Percentiles rank a stretch among this genome's conserved stretches.
Conservation (phyloP, 1,140 invertebrate genomes). For the Scaptodrosophila lebanonensis region DNA sequence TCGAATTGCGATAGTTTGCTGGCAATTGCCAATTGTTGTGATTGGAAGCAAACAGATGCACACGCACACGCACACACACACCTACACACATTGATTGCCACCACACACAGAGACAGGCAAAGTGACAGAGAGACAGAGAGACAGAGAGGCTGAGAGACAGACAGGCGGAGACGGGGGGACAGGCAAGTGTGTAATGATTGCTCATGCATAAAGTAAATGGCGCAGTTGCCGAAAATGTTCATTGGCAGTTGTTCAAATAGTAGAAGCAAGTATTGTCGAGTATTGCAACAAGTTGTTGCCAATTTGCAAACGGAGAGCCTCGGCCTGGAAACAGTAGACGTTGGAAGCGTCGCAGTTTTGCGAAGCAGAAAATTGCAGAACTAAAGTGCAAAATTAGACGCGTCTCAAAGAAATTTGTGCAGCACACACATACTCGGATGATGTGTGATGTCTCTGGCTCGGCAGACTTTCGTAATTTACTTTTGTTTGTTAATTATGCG, state of each 20-base stretch:
- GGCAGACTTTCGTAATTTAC: constrained; percentile 38
- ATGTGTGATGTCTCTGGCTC: too few species aligned
- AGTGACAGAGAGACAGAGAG: not conserved
- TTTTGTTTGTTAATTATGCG: constrained; percentile 45
- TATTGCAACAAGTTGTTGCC: constrained; percentile 40
- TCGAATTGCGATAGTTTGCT: constrained; percentile 46
- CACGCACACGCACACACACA: constrained; percentile 7
- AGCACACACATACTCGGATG: not conserved
- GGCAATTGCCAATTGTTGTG: constrained; percentile 49
- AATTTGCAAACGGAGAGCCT: constrained; percentile 22
- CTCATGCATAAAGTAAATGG: constrained; percentile 50
- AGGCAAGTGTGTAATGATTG: constrained; percentile 38
- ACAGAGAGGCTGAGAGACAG: not conserved
- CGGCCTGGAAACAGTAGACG: not conserved
- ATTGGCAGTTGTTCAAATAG: constrained; percentile 47
- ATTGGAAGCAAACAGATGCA: constrained; percentile 39
- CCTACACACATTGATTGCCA: constrained; percentile 21
- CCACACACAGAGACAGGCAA: constrained; percentile 4
- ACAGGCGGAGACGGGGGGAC: too few species aligned
- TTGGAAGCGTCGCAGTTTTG: constrained; percentile 7
- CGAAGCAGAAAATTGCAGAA: constrained; percentile 50
- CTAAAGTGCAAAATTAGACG: constrained; percentile 53
- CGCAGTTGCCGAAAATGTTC: constrained; percentile 39
- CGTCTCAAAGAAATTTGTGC: constrained; percentile 38
- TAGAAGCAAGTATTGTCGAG: constrained; percentile 2